Percentiles rank a stretch among this genome's conserved stretches.
Evolutionary conservation across 2,888 invertebrate species (phyloP).

Genomic region (Acanthosepion pharaonis): DNA sequence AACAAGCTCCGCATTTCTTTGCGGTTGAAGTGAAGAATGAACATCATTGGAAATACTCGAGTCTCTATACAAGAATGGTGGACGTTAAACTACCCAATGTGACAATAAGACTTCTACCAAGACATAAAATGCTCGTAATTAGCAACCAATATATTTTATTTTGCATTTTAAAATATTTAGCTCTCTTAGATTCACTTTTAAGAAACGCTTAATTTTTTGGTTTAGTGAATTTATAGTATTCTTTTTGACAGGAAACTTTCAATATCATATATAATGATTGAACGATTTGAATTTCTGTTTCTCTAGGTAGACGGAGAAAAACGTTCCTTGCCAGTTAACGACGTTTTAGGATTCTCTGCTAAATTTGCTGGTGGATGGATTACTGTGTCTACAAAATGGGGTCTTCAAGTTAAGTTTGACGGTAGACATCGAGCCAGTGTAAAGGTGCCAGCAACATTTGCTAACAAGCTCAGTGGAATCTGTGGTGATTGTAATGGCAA

Average conservation of each 20-base stretch:
- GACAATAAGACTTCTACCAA: background rate
- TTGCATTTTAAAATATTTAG: no score
- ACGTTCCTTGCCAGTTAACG: background rate
- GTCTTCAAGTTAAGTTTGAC: conserved; percentile 56
- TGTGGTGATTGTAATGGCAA: conserved; percentile 61
- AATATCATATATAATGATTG: no score
- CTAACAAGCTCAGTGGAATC: conserved; percentile 54
- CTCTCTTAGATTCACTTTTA: no score
- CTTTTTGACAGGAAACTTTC: no score
- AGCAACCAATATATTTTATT: no score
- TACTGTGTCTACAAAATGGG: conserved; percentile 54
- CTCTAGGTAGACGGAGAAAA: background rate
- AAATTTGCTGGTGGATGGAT: conserved; percentile 49
- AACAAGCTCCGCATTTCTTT: conserved; percentile 52
- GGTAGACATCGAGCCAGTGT: conserved; percentile 54
- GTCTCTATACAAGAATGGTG: conserved; percentile 56
- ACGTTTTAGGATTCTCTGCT: background rate
- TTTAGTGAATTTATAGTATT: no score
- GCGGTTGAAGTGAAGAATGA: conserved; percentile 59
- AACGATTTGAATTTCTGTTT: no score
- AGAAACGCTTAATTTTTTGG: no score
- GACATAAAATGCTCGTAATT: conserved; percentile 35
- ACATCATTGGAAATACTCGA: conserved; percentile 53
- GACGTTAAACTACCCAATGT: conserved; percentile 52
- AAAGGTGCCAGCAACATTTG: conserved; percentile 52